Conservation (phyloP, 2,113 vertebrate genomes). For the Channa maculata region DNA sequence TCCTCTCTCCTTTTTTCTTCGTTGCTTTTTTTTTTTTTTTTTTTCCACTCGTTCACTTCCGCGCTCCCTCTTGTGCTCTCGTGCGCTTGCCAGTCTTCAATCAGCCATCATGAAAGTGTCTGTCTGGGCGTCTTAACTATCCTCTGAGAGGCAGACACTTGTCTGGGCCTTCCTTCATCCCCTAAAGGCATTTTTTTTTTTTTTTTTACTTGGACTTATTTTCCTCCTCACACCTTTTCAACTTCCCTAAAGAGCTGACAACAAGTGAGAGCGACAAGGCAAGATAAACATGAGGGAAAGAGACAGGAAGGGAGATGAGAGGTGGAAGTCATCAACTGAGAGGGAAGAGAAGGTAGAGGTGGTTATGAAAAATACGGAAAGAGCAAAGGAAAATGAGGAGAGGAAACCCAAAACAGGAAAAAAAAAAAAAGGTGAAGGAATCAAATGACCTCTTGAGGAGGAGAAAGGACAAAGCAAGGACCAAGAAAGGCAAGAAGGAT, state of each 20-base stretch:
- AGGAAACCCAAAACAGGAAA: conserved; percentile 39
- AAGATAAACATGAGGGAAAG: conserved; percentile 71
- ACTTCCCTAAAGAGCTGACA: conserved; percentile 81
- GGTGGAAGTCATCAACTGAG: conserved; percentile 43
- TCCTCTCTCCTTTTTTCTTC: conserved; percentile 62
- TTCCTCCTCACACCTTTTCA: conserved; percentile 83
- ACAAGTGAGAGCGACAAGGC: conserved; percentile 75
- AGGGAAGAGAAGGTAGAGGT: conserved; percentile 47
- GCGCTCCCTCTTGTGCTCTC: conserved; percentile 67
- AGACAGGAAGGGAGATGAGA: conserved; percentile 64
- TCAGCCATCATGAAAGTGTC: conserved; percentile 86
- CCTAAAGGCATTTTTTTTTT: conserved; percentile 81
- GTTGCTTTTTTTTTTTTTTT: conserved; percentile 22
- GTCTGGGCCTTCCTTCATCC: conserved; percentile 83
- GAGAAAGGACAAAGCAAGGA: conserved; percentile 67
- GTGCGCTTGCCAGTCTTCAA: conserved; percentile 81
- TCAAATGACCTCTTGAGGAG: conserved; percentile 50
- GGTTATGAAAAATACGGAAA: conserved; percentile 41
- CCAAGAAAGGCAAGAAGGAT: conserved; percentile 38
- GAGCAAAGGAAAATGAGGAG: conserved; percentile 46
- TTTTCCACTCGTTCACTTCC: conserved; percentile 60
- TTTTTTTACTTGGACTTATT: conserved; percentile 84
- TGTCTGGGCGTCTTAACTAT: conserved; percentile 83
- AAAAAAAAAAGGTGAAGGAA: conserved; percentile 31
- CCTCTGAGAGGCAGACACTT: conserved; percentile 84